Conservation (phyloP, 2,113 vertebrate species). For the Pygoscelis antarcticus region DNA sequence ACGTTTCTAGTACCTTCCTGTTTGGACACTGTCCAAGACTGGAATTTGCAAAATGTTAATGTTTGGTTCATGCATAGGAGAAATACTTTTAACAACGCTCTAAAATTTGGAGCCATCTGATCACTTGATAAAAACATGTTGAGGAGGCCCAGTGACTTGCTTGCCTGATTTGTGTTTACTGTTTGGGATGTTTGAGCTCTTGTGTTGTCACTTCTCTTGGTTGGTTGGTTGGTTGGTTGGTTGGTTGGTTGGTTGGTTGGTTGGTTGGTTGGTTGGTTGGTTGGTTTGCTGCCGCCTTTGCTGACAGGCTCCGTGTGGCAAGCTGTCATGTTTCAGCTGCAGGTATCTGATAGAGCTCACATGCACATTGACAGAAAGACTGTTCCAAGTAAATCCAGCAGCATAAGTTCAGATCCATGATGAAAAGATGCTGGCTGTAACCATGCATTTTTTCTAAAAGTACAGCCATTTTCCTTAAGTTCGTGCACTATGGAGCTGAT, state of each 20-base stretch:
- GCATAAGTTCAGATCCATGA: not conserved
- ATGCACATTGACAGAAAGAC: not conserved
- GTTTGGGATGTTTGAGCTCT: not conserved
- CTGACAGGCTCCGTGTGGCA: not conserved
- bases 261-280: too few relatives aligned
- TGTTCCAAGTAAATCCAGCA: not conserved
- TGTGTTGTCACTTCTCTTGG: not conserved
- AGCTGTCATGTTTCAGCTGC: not conserved
- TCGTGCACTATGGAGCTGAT: not conserved
- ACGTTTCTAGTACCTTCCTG: conserved; percentile 28
- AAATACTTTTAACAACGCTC: not conserved
- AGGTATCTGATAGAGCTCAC: not conserved
- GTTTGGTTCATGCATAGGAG: not conserved
- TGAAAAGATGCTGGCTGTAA: not conserved
- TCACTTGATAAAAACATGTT: not conserved
- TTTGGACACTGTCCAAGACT: conserved; percentile 35
- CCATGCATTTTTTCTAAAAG: not conserved
- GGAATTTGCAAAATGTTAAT: conserved; percentile 4
- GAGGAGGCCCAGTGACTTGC: conserved; percentile 14
- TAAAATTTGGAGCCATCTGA: not conserved
- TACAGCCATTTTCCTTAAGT: not conserved
- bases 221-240: not conserved
- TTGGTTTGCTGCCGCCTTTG: not conserved
- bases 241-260: not conserved
- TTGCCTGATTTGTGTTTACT: not conserved